Evolutionary conservation across 2,888 invertebrate genomes (phyloP), one percentile per base, ranked within the genome.

Genomic region (Venustoraphidia nigricollis): DNA sequence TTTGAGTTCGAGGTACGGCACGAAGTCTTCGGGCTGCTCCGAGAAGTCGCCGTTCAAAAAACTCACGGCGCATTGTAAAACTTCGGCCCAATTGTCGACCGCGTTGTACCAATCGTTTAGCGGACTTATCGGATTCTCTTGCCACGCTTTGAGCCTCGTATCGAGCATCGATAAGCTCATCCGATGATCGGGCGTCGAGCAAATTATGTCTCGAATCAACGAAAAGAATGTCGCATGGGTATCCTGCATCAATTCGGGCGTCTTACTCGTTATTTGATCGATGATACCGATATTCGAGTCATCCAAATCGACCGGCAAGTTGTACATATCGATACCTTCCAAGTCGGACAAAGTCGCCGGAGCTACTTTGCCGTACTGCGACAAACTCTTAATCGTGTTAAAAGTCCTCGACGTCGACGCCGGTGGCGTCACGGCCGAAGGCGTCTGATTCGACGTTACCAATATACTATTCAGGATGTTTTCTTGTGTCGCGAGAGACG

Each of bases 161-260:
- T 85, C 81, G 65, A 94, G 66, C 60, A 86, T 81, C 8, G 73
- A 71, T 52, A 84, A 77, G 34, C 83, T 83, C 66, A 92, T 86
- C 41, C 92, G 76, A 60, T 89, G 89, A 54, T 92, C 90, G 1
- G 81, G 77, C 6, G 87, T 81, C 0, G 89, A 86, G 46, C 86
- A 86, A 58, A 95, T 88, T 50, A 94, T 76, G 58, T 92, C 93
- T 6, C 94, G 75, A 34, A 95, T 75, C 40, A 95, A 67, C 1
- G 91, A 88, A 64, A 95, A 79, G 71, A 91, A 95, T 63, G 83
- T 86, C 0, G 83, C 77, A 56, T 88, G 88, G 0, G 86, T 86
- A 44, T 86, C 87, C 64, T 88, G 85, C 64, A 84, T 84, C 37
- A 87, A 64, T 45, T 75, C 71, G 14, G 75, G 72, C 8, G 70